Conservation (phyloP, 37 sponge, comb jelly and placozoan species). For the Beroe forskalii region DNA sequence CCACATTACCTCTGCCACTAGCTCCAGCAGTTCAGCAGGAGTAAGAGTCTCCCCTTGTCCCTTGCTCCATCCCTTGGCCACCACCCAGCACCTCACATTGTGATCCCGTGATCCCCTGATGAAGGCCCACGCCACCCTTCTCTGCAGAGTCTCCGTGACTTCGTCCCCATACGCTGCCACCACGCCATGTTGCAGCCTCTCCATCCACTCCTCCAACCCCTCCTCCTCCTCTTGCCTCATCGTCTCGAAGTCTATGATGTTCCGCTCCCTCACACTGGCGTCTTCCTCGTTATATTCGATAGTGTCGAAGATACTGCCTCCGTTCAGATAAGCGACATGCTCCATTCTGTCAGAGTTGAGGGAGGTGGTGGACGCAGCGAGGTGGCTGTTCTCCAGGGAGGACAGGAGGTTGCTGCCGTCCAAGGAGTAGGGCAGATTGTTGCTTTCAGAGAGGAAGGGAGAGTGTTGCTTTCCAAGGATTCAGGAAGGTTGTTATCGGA, state of each 20-base stretch:
- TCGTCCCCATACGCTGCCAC: slow-evolving; percentile 37
- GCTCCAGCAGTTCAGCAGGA: slow-evolving; percentile 23
- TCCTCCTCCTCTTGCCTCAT: slow-evolving; percentile 36
- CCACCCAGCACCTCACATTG: slow-evolving; percentile 34
- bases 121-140: slow-evolving; percentile 59
- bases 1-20: not conserved
- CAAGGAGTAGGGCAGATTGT: too few relatives aligned
- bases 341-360: not conserved
- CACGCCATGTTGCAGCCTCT: slow-evolving; percentile 35
- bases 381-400: not conserved
- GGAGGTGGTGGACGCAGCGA: not conserved
- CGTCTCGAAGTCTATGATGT: slow-evolving; percentile 62
- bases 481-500: not conserved
- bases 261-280: slow-evolving; percentile 23
- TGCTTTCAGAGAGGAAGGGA: too few relatives aligned
- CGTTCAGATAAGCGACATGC: not conserved
- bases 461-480: too few relatives aligned
- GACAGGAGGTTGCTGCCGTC: not conserved
- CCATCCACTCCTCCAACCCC: slow-evolving; percentile 27
- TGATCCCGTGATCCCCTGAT: slow-evolving; percentile 27
- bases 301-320: not conserved
- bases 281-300: slow-evolving; percentile 7
- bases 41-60: not conserved
- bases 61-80: slow-evolving; percentile 16
- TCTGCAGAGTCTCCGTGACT: slow-evolving; percentile 48